Conservation (phyloP, 2,797 vertebrate species). For the Chrosomus eos region DNA sequence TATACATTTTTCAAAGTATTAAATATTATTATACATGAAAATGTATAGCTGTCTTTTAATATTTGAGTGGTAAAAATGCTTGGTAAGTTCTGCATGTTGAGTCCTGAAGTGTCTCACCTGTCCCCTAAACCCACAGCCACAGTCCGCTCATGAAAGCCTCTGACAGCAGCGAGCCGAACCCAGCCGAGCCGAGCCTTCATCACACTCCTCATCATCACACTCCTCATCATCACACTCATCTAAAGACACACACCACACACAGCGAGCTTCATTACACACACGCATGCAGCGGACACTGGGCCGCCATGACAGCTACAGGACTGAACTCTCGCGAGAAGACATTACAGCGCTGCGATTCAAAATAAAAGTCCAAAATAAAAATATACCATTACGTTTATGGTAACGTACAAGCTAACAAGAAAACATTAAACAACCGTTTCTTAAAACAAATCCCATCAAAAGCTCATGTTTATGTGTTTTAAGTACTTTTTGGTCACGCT, state of each 20-base stretch:
- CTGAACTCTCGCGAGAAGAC: not conserved
- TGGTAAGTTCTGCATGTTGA: fast-evolving
- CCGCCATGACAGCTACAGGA: conserved; percentile 8
- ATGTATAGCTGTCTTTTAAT: not conserved
- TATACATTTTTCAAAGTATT: not conserved
- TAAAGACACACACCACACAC: not conserved
- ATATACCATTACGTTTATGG: not conserved
- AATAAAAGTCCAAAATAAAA: conserved; percentile 1
- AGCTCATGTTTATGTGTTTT: not conserved
- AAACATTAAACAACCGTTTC: not conserved
- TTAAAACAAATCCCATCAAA: no score
- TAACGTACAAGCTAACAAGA: not conserved
- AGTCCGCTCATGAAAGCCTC: conserved; percentile 10
- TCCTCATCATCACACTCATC: not conserved
- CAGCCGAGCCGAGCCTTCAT: conserved; percentile 8
- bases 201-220: not conserved
- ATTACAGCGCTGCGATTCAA: not conserved
- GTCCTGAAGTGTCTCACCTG: conserved; percentile 8
- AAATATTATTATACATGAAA: not conserved
- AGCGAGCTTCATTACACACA: not conserved
- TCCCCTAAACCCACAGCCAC: conserved; percentile 19
- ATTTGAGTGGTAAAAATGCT: not conserved
- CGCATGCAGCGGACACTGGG: not conserved
- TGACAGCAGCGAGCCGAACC: not conserved
- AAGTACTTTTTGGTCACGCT: not conserved